phyloP scores from a whole-genome alignment of 1,140 invertebrate species.

The Cryptotermes secundus region DNA sequence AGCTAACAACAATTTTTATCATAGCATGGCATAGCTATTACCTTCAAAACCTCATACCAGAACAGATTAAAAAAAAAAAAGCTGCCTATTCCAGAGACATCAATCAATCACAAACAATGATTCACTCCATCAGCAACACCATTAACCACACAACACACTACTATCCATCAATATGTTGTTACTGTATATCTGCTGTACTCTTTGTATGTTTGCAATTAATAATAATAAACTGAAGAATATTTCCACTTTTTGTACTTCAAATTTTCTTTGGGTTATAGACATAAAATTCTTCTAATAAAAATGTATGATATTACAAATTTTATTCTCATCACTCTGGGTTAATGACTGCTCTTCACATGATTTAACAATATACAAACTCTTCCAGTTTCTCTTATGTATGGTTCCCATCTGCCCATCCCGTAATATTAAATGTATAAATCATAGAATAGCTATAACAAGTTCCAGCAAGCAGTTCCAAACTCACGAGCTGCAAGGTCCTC shows the following conservation, averaged over 20 bases:
- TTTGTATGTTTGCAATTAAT: neutral
- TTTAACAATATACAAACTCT: neutral
- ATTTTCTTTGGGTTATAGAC: conserved; percentile 16
- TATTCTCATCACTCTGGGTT: conserved; percentile 9
- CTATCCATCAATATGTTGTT: neutral
- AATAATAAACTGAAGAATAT: neutral
- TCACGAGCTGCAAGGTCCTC: neutral
- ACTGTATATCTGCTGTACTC: conserved; percentile 3
- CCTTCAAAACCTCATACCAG: neutral
- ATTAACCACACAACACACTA: neutral
- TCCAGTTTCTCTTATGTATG: neutral
- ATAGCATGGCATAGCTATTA: neutral
- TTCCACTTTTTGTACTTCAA: neutral
- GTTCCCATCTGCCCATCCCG: neutral
- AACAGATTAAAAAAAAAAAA: neutral
- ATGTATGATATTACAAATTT: neutral
- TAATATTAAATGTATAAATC: neutral
- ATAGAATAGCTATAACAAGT: neutral
- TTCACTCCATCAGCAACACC: neutral
- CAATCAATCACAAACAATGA: neutral
- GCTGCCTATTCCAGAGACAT: neutral
- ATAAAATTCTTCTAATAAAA: neutral
- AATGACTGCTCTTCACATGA: neutral
- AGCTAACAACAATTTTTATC: neutral
- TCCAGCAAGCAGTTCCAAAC: neutral